Evolutionary conservation across 92 coral and sea anemone genomes (phyloP).

Genomic region (Actinernus sp.): DNA sequence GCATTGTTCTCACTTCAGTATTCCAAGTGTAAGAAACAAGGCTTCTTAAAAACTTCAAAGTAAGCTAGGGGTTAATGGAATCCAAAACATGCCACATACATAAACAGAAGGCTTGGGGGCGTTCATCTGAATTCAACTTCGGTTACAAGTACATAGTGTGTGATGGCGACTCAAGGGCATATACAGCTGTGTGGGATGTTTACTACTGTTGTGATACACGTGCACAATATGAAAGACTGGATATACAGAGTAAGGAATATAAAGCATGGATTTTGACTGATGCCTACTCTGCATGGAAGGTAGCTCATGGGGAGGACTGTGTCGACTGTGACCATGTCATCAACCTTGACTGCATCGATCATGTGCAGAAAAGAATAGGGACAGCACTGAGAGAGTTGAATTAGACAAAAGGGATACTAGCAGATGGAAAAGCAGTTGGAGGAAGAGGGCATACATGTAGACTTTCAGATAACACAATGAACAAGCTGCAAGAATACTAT

Average conservation of each 20-base stretch:
- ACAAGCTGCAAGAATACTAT: slow-evolving; percentile 26
- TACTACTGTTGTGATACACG: slow-evolving; percentile 24
- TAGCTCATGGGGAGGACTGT: slow-evolving; percentile 25
- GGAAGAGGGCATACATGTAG: slow-evolving; percentile 11
- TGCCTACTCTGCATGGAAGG: slow-evolving; percentile 16
- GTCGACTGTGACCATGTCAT: no score
- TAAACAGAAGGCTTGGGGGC: slow-evolving; percentile 45
- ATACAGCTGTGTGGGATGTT: slow-evolving; percentile 42
- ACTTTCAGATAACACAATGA: slow-evolving; percentile 9
- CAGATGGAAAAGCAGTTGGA: slow-evolving; percentile 31
- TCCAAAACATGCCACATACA: slow-evolving; percentile 45
- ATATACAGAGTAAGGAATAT: slow-evolving; percentile 20
- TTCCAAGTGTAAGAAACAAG: no score
- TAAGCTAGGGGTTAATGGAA: slow-evolving; percentile 16
- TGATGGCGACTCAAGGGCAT: slow-evolving; percentile 47
- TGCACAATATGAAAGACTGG: slow-evolving; percentile 15
- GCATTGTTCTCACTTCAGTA: slow-evolving; percentile 21
- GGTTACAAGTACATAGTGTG: slow-evolving; percentile 39
- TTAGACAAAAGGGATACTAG: slow-evolving; percentile 31
- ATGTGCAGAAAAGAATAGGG: no score
- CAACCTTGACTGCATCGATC: no score
- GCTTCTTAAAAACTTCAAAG: slow-evolving; percentile 35
- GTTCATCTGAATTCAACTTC: slow-evolving; percentile 17
- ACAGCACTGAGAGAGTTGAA: slow-evolving; percentile 22
- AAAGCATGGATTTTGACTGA: slow-evolving; percentile 30